Evolutionary conservation across 2,113 vertebrate genomes (phyloP).

Genomic region (Pseudolaguvia tuberculata): DNA sequence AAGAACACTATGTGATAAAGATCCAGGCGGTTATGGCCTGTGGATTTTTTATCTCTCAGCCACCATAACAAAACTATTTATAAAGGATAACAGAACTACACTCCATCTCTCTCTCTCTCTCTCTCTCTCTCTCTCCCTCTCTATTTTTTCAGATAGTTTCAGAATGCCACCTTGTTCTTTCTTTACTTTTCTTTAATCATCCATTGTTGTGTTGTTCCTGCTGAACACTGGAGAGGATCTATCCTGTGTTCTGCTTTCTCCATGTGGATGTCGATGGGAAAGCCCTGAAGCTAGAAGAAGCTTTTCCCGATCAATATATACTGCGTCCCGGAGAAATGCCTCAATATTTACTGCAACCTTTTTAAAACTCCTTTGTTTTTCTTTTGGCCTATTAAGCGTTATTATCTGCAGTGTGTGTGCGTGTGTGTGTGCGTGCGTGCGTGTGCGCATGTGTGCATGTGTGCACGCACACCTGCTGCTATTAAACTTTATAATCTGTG

Average conservation of each 20-base stretch:
- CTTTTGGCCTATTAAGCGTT: not conserved
- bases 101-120: not conserved
- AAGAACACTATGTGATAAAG: slow-evolving; percentile 21
- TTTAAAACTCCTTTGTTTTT: slow-evolving; percentile 11
- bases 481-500: not conserved
- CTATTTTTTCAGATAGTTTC: slow-evolving; percentile 8
- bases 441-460: too few relatives aligned
- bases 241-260: slow-evolving; percentile 8
- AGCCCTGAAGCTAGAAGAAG: slow-evolving; percentile 29
- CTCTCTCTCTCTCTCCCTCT: not conserved
- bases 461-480: not conserved
- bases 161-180: not conserved
- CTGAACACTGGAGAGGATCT: slow-evolving; percentile 1
- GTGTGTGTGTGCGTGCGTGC: not conserved
- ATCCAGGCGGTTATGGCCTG: slow-evolving; percentile 25
- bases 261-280: slow-evolving; percentile 23
- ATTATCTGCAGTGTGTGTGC: slow-evolving; percentile 19
- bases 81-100: slow-evolving; percentile 6
- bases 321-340: slow-evolving; percentile 25
- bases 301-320: slow-evolving; percentile 33
- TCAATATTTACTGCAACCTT: slow-evolving; percentile 18
- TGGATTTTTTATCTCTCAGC: slow-evolving; percentile 29
- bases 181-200: not conserved
- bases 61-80: slow-evolving; percentile 28
- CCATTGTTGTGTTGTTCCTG: slow-evolving; percentile 1